Base-by-base conservation (phyloP, 2,113 vertebrate genomes). In the Aptenodytes forsteri region DNA sequence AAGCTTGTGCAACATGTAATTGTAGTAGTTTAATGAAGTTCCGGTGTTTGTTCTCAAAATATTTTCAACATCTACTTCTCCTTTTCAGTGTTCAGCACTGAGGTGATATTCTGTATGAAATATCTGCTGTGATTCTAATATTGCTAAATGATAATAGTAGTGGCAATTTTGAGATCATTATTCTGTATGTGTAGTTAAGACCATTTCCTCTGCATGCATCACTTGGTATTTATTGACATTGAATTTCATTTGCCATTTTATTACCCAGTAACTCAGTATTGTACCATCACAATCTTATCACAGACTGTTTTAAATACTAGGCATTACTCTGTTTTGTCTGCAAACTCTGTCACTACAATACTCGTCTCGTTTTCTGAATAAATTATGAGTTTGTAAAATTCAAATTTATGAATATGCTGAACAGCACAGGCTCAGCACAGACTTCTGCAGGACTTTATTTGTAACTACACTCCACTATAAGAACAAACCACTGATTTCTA, bases 191-290 rank as follows among this genome's bases (percentile, higher is more conserved):
- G 56, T 36, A 55, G 26, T 75, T 95, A 82, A 94, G 49, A 82
- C 11, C 34, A 76, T 96, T 96, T 96, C 65, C 19, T 92, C 64
- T 89, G 58, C 17, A 82, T 65, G 87, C 89, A 82, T 89, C 65
- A 85, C 73, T 95, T 94, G 69, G 17, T 89, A 87, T 92, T 94
- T 91, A 95, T 83, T 81, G 87, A 80, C 55, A 78, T 1, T 84
- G 87, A 78, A 70, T 93, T 94, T 79, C 72, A 93, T 83, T 94
- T 96, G 65, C 69, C 25, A 55, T 87, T 95, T 95, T 95, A 96
- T 94, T 89, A 91, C 26, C 26, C 52, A 84, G 77, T 82, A 91
- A 93, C 42, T 72, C 72, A 67, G 65, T 46, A 84, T 50, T 81
- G 42, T 78, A 82, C 42, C 83, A 93, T 55, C 27, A 70, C 50